Evolutionary conservation across 1,140 invertebrate genomes (phyloP).

Genomic region (Atopsyche davidsoni): DNA sequence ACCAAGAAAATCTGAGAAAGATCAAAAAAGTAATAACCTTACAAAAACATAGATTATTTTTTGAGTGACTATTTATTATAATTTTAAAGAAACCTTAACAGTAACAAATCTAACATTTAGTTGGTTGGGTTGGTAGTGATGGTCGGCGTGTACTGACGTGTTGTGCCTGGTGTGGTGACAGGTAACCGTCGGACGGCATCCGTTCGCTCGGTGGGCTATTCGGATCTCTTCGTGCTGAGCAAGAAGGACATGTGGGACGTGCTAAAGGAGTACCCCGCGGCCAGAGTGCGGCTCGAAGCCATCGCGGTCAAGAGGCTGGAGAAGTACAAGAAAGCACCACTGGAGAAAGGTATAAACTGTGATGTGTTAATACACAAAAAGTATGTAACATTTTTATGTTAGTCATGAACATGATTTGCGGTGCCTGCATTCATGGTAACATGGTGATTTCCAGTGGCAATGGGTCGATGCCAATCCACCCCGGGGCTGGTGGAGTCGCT

Average conservation of each 20-base stretch:
- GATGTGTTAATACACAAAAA: neutral
- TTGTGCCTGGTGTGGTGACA: slow-evolving; percentile 39
- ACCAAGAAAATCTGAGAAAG: too few species aligned
- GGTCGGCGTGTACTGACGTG: neutral
- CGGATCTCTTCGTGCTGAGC: slow-evolving; percentile 95
- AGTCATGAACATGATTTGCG: neutral
- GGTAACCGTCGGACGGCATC: slow-evolving; percentile 94
- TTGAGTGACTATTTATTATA: too few species aligned
- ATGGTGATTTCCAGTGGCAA: slow-evolving; percentile 65
- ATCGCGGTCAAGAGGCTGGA: slow-evolving; percentile 95
- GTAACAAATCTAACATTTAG: neutral
- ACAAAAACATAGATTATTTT: too few species aligned
- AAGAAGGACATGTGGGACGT: slow-evolving; percentile 99
- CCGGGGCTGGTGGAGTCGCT: slow-evolving; percentile 89
- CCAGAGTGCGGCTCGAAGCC: slow-evolving; percentile 90
- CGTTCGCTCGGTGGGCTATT: slow-evolving; percentile 95
- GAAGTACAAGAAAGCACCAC: slow-evolving; percentile 89
- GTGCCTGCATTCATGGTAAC: neutral
- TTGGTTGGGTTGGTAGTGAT: neutral
- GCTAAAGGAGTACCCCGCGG: slow-evolving; percentile 95
- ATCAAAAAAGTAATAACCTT: too few species aligned
- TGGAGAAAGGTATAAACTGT: slow-evolving; percentile 74
- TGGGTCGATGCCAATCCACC: slow-evolving; percentile 90
- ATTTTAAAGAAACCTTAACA: too few species aligned
- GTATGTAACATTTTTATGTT: neutral